These are phyloP conservation scores for Cathartes aura DNA, from an alignment of 2,113 vertebrate species.

Conservation along the genomic window DNA sequence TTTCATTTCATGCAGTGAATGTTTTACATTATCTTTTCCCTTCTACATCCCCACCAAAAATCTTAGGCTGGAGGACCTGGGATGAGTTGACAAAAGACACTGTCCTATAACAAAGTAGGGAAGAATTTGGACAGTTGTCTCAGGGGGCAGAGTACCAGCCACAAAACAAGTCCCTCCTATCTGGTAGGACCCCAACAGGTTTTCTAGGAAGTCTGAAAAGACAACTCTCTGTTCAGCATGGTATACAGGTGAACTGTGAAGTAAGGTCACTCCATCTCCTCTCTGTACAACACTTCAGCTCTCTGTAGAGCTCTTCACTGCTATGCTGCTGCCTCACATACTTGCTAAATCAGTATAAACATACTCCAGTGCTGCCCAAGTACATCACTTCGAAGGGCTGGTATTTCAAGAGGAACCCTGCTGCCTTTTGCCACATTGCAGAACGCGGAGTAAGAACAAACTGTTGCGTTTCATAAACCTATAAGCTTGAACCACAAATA, in stretches of 20 bases:
- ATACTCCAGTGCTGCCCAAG: conserved; percentile 18
- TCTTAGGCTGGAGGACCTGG: neutral
- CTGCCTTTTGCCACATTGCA: neutral
- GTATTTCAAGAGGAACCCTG: conserved; percentile 39
- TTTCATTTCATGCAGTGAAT: neutral
- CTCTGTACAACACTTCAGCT: neutral
- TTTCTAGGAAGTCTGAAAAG: neutral
- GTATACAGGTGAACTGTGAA: neutral
- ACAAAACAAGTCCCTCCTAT: neutral
- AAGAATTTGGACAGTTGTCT: neutral
- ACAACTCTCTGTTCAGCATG: neutral
- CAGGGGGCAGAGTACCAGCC: neutral
- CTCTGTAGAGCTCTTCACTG: neutral
- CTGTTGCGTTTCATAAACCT: neutral
- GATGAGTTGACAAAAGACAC: neutral
- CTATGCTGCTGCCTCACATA: conserved; percentile 40
- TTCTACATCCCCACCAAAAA: neutral
- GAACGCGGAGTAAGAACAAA: neutral
- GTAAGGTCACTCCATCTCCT: neutral
- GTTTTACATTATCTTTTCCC: neutral
- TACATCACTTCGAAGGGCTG: neutral
- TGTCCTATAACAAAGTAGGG: neutral
- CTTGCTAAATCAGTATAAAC: conserved; percentile 53
- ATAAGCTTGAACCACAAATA: neutral
- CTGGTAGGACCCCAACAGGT: neutral